Evolutionary conservation across 1,140 invertebrate species (phyloP).

Genomic region (Pogonus chalceus): DNA sequence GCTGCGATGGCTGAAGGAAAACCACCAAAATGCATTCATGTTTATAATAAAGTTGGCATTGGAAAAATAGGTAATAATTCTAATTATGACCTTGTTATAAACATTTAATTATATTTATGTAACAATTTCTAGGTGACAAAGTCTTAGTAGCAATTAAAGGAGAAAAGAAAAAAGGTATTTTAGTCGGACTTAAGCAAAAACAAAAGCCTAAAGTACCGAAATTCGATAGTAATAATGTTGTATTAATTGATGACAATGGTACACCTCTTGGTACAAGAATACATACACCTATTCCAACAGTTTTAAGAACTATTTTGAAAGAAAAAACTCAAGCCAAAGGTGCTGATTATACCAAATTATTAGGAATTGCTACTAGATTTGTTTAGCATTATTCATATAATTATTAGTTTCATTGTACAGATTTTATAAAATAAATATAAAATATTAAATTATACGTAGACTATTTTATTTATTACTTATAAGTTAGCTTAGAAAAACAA

Average conservation of each 20-base stretch:
- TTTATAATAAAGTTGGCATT: conserved; percentile 70
- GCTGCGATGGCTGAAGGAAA: conserved; percentile 87
- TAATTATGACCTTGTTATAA: not conserved
- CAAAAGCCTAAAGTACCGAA: conserved; percentile 77
- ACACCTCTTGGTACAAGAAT: conserved; percentile 89
- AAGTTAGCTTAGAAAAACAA: no score
- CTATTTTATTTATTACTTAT: no score
- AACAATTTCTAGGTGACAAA: conserved; percentile 57
- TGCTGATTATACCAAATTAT: conserved; percentile 88
- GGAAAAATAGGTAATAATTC: conserved; percentile 49
- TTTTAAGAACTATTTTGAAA: conserved; percentile 78
- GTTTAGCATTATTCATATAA: no score
- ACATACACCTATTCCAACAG: conserved; percentile 86
- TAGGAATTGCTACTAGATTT: conserved; percentile 88
- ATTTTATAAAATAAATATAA: no score
- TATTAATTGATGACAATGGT: conserved; percentile 91
- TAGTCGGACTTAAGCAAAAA: conserved; percentile 84
- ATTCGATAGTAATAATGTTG: conserved; percentile 95
- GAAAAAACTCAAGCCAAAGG: conserved; percentile 73
- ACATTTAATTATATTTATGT: conserved; percentile 3
- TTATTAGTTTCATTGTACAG: no score
- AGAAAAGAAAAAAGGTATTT: conserved; percentile 89
- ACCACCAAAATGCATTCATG: conserved; percentile 78
- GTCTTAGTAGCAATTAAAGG: conserved; percentile 94
- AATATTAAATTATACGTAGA: no score